Evolutionary conservation across 2,113 vertebrate species (phyloP).

Genomic region (Raja brachyura): DNA sequence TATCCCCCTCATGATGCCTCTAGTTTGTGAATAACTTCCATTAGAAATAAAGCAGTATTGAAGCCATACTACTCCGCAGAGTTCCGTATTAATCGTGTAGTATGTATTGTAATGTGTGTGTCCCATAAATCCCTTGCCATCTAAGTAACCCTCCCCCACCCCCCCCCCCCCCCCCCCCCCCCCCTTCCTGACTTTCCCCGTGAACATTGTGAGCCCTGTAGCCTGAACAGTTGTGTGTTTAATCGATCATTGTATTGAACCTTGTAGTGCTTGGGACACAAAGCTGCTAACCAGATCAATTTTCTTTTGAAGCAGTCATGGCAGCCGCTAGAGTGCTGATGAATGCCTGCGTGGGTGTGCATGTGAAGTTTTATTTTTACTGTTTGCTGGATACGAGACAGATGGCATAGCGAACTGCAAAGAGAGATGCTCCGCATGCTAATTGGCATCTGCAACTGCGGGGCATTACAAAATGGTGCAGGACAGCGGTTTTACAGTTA

Average conservation of each 20-base stretch:
- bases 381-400: conserved; percentile 14
- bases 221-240: not conserved
- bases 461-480: not conserved
- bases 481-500: not conserved
- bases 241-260: not conserved
- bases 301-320: conserved; percentile 2
- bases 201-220: not conserved
- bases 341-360: not conserved
- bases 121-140: not conserved
- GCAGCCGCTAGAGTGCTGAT: conserved; percentile 3
- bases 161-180: not conserved
- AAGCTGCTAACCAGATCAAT: conserved; percentile 21
- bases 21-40: conserved; percentile 11
- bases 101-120: conserved; percentile 12
- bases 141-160: not conserved
- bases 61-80: not conserved
- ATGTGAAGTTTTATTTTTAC: not conserved
- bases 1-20: conserved; percentile 25
- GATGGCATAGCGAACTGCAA: conserved; percentile 31
- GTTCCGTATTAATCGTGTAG: not conserved
- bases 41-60: not conserved
- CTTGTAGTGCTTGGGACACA: not conserved
- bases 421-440: conserved; percentile 11
- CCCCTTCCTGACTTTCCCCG: not conserved
- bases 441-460: not conserved